Base-by-base conservation (phyloP, 2,888 invertebrate species). In the Lochmaea capreae region DNA sequence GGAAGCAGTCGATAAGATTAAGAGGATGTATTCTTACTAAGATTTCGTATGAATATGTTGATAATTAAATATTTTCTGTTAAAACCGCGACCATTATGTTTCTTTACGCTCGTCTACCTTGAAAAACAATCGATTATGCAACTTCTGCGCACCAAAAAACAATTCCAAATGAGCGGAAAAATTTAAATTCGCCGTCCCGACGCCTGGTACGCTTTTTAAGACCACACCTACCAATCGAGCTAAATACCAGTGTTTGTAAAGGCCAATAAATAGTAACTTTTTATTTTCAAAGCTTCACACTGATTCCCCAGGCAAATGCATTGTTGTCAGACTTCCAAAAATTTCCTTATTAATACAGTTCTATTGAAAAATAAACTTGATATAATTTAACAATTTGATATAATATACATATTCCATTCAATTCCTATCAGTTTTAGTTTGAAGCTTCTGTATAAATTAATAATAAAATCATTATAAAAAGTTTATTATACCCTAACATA, bases 111-210 rank as follows among this genome's bases (percentile, higher is more conserved):
- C 65, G 73, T 69, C 75, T 72, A 77, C 77, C 75, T 75, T 72
- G 77, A 75, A 77, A 72, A 63, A 65, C 46, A 75, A 77, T 77
- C 77, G 73, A 77, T 77, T 68, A 61, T 12, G 39, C 52, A 6
- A 49, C 65, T 65, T 39, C 26, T 57, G 65, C 70, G 70, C 70
- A 22, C 16, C 43, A 52, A 43, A 39, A n/a, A 26, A 14, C 1
- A 0, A 11, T 18, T 43, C 46, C 11, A 58, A 11, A 59, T 59
- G 3, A 16, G 43, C 59, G 67, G 59, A 42, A 22, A 59, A 67
- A 42, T 67, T 67, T 46, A 12, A 67, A 67, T 52, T 4, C 11
- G 4, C 18, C 67, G 67, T 46, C 67, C 22, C 65, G 65, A 68
- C 73, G 59, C 66, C 11, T 26, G 16, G 16, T 16, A 11, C 16